A percentile compares a stretch with the other conserved stretches of the same genome.
Conservation (phyloP, 2,113 vertebrate genomes). For the Gavia stellata region DNA sequence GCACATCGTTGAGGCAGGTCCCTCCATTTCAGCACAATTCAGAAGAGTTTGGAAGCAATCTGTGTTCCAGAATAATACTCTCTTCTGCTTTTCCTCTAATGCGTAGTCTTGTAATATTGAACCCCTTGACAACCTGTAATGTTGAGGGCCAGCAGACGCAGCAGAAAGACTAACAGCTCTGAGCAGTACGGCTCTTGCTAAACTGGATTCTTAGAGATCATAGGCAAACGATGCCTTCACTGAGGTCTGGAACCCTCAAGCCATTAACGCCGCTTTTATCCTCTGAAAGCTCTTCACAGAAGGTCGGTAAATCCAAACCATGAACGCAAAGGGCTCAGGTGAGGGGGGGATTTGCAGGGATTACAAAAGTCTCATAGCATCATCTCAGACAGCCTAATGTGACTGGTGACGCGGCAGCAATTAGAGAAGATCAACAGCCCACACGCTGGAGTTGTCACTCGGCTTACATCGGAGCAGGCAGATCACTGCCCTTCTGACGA, state of each 20-base stretch:
- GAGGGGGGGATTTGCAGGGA: conserved; percentile 21
- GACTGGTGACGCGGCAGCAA: not conserved
- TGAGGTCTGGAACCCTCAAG: not conserved
- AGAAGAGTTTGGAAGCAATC: not conserved
- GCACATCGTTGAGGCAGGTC: not conserved
- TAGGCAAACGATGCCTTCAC: not conserved
- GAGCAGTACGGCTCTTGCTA: not conserved
- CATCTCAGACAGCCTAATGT: not conserved
- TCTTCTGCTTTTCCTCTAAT: not conserved
- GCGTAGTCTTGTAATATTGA: not conserved
- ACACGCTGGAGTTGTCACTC: not conserved
- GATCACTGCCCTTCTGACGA: not conserved
- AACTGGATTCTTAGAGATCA: not conserved
- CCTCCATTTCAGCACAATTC: not conserved
- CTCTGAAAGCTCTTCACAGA: not conserved
- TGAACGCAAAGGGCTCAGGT: not conserved
- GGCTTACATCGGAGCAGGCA: not conserved
- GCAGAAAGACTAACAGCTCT: not conserved
- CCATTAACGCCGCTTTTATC: conserved; percentile 28
- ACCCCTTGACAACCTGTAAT: fast-evolving
- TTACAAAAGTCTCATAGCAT: not conserved
- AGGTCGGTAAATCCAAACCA: not conserved
- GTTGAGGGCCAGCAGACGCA: not conserved
- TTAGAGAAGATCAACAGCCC: not conserved
- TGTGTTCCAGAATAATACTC: not conserved